Percentiles rank a stretch among this genome's conserved stretches.
phyloP scores from a whole-genome alignment of 1,140 invertebrate species.

The Diplogasteroides magnus region DNA sequence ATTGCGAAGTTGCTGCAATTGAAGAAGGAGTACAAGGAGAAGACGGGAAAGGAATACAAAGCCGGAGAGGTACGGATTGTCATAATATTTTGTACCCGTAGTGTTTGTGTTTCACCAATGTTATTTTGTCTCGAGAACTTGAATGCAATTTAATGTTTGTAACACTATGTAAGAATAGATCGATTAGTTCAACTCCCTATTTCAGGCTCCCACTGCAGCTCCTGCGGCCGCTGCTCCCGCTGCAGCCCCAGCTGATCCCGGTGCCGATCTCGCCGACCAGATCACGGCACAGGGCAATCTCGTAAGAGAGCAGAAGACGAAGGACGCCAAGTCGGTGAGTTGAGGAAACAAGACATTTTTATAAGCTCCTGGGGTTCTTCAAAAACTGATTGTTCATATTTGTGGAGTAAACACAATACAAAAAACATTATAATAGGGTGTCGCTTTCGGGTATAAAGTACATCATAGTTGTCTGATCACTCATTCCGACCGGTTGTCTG shows the following conservation, averaged over 20 bases:
- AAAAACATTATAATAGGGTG: too few relatives aligned
- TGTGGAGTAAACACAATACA: too few relatives aligned
- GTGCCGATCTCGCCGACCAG: conserved; percentile 4
- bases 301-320: conserved; percentile 27
- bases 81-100: neutral
- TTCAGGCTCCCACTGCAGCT: too few relatives aligned
- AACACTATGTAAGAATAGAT: too few relatives aligned
- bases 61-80: conserved; percentile 5
- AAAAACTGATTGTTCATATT: too few relatives aligned
- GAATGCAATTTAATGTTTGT: neutral
- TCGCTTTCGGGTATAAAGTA: too few relatives aligned
- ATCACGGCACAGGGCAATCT: conserved; percentile 24
- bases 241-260: conserved; percentile 12
- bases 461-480: too few relatives aligned
- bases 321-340: conserved; percentile 29
- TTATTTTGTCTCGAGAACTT: neutral
- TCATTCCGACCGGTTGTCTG: too few relatives aligned
- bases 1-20: conserved; percentile 71
- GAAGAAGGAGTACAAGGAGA: conserved; percentile 73
- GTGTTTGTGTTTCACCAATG: conserved; percentile 2
- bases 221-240: conserved; percentile 7
- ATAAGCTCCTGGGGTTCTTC: too few relatives aligned
- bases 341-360: too few relatives aligned
- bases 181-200: too few relatives aligned
- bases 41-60: conserved; percentile 24